These are phyloP conservation scores for Nezara viridula DNA, from an alignment of 2,888 invertebrate genomes.

Conservation along the genomic window DNA sequence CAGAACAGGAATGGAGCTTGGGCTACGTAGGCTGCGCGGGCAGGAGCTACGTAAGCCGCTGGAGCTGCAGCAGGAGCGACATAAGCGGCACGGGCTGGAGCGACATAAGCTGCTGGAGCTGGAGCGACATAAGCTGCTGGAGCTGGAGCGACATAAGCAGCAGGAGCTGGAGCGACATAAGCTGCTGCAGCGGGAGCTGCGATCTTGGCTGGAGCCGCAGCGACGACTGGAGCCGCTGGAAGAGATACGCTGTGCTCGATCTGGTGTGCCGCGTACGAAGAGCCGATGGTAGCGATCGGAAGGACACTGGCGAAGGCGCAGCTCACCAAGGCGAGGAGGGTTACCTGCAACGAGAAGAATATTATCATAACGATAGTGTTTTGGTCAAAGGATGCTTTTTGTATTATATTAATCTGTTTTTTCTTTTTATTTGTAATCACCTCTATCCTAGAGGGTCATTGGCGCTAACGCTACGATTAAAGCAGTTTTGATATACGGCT, in stretches of 20 bases:
- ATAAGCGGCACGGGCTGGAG: background rate
- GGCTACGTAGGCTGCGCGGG: background rate
- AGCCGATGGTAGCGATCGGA: background rate
- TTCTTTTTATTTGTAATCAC: no score
- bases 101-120: background rate
- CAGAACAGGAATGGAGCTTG: background rate
- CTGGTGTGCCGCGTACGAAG: background rate
- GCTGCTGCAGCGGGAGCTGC: background rate
- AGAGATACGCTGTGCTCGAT: background rate
- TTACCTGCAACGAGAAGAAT: background rate
- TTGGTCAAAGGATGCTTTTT: no score
- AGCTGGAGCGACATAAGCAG: background rate
- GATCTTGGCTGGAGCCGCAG: background rate
- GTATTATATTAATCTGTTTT: no score
- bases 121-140: background rate
- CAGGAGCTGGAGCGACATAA: background rate
- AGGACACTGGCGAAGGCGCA: background rate
- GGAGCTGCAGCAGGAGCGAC: background rate
- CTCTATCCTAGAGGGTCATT: no score
- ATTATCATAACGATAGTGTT: background rate
- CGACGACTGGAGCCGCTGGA: background rate
- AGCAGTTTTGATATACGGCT: no score
- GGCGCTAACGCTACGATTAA: no score
- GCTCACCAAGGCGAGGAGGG: constrained; percentile 18
- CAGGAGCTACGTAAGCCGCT: background rate